phyloP scores from a whole-genome alignment of 2,797 vertebrate species.

The Danio aesculapii region DNA sequence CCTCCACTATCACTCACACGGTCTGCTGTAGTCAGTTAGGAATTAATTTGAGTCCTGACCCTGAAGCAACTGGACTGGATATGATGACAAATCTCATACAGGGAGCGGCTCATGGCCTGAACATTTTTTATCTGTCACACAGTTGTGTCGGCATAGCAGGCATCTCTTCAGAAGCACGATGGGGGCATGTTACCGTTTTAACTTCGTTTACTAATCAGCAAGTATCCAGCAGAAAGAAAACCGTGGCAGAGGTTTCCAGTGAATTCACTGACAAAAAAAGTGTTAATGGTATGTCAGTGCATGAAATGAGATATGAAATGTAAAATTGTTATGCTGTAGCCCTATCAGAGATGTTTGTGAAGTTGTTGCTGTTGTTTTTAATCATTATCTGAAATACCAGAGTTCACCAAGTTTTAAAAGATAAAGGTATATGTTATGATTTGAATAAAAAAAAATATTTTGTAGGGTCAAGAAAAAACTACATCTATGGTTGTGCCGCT shows the following conservation, averaged over 20 bases:
- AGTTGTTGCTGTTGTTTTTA: neutral
- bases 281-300: neutral
- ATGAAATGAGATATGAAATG: neutral
- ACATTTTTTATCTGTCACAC: slow-evolving; percentile 74
- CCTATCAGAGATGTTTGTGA: neutral
- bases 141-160: slow-evolving; percentile 60
- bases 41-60: slow-evolving; percentile 77
- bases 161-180: slow-evolving; percentile 6
- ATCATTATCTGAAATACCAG: neutral
- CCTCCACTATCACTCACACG: slow-evolving; percentile 63
- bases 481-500: neutral
- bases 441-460: neutral
- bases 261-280: neutral
- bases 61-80: slow-evolving; percentile 74
- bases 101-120: slow-evolving; percentile 64
- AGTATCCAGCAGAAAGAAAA: neutral
- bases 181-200: slow-evolving; percentile 39
- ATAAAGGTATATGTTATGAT: neutral
- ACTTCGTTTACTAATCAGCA: slow-evolving; percentile 19
- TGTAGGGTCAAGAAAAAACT: neutral
- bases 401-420: neutral
- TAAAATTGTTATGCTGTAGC: neutral
- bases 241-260: neutral
- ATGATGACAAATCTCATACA: slow-evolving; percentile 78
- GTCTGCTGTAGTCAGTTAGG: slow-evolving; percentile 68